phyloP scores from a whole-genome alignment of 35 echinoderm and acorn worm species.

The Chiridota heheva region DNA sequence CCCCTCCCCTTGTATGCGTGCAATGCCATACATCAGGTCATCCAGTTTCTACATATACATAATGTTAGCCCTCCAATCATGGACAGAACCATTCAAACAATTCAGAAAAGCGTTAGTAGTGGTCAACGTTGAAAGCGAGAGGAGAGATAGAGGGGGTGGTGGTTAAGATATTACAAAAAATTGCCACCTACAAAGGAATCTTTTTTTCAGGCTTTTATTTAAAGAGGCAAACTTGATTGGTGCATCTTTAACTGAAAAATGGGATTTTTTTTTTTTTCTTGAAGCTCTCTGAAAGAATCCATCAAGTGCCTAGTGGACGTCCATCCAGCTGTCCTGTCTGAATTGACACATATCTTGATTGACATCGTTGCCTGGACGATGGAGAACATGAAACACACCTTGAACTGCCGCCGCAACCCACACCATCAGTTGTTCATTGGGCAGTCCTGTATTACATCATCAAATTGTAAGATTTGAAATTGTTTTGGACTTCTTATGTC shows the following conservation, averaged over 20 bases:
- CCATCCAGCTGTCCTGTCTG: background rate
- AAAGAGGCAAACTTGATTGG: background rate
- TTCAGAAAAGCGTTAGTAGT: too few relatives aligned
- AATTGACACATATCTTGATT: constrained; percentile 57
- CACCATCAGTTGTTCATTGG: constrained; percentile 55
- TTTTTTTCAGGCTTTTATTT: background rate
- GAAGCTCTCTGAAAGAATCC: constrained; percentile 49
- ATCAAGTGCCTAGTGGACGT: constrained; percentile 14
- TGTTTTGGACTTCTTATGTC: background rate
- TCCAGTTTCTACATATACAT: too few relatives aligned
- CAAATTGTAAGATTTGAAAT: constrained; percentile 55
- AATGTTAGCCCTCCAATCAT: too few relatives aligned
- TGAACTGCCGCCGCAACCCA: background rate
- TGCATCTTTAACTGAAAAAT: background rate
- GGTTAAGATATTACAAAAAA: too few relatives aligned
- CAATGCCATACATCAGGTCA: too few relatives aligned
- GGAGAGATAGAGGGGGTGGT: too few relatives aligned
- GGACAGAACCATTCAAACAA: too few relatives aligned
- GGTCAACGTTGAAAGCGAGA: too few relatives aligned
- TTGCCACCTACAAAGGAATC: background rate
- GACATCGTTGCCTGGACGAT: constrained; percentile 69
- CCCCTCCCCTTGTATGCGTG: too few relatives aligned
- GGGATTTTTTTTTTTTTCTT: constrained; percentile 2
- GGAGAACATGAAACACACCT: constrained; percentile 40
- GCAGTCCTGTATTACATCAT: constrained; percentile 76